Conservation (phyloP, 2,888 invertebrate genomes). For the Melinaea menophilus region DNA sequence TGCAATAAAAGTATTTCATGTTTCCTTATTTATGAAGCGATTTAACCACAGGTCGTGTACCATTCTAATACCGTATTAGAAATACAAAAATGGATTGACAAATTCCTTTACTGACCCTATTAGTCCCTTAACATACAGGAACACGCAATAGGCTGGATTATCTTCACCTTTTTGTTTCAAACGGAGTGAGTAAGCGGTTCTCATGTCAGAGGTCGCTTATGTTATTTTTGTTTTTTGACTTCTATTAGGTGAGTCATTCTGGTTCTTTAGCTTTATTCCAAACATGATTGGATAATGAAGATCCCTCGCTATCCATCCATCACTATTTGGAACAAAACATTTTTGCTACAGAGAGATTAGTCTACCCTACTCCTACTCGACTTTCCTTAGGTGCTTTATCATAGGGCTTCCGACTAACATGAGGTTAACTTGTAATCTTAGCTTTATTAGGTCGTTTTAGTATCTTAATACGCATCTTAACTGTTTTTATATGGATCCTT, state of each 20-base stretch:
- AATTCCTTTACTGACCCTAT: conserved; percentile 10
- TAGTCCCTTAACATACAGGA: conserved; percentile 7
- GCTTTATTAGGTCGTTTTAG: conserved; percentile 64
- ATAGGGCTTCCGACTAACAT: conserved; percentile 75
- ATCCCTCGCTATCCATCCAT: conserved; percentile 71
- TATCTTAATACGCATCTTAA: conserved; percentile 58
- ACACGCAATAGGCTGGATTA: too few species aligned
- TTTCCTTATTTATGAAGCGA: background rate
- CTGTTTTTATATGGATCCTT: too few species aligned
- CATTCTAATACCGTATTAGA: background rate
- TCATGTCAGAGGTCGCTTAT: too few species aligned
- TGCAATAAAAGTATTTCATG: background rate
- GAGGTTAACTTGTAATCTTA: conserved; percentile 79
- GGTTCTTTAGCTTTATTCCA: conserved; percentile 72
- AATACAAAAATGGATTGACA: conserved; percentile 6
- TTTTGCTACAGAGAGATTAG: conserved; percentile 78
- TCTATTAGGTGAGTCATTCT: conserved; percentile 42
- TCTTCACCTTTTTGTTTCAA: too few species aligned
- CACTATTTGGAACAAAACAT: conserved; percentile 76
- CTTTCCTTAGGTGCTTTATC: conserved; percentile 77
- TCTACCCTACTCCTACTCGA: conserved; percentile 71
- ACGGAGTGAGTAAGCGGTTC: too few species aligned
- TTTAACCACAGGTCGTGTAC: background rate
- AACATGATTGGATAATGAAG: conserved; percentile 75
- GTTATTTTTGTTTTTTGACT: conserved; percentile 17